phyloP scores from a whole-genome alignment of 2,888 invertebrate species.

The Villa cingulata region DNA sequence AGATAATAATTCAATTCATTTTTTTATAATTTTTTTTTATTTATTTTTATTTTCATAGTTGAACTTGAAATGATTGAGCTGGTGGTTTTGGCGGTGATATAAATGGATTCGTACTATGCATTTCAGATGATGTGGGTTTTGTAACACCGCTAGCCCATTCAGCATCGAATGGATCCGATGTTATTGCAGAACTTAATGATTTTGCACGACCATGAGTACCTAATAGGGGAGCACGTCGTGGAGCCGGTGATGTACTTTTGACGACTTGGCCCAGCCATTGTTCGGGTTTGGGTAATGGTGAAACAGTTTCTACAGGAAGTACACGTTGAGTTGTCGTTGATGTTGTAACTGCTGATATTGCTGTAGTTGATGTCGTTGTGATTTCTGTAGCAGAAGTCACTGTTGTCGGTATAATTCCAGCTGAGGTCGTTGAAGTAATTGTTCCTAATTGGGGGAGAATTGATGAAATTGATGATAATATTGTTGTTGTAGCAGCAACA shows the following conservation, averaged over 20 bases:
- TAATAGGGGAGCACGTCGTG: slow-evolving; percentile 42
- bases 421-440: too few species aligned
- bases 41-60: slow-evolving; percentile 24
- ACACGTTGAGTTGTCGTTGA: slow-evolving; percentile 2
- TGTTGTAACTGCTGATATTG: background rate
- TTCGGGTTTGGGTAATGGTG: slow-evolving; percentile 60
- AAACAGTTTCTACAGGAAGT: slow-evolving; percentile 31
- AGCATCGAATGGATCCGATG: slow-evolving; percentile 65
- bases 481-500: slow-evolving; percentile 13
- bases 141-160: slow-evolving; percentile 64
- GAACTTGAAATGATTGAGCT: slow-evolving; percentile 37
- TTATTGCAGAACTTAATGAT: slow-evolving; percentile 41
- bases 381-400: slow-evolving; percentile 20
- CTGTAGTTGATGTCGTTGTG: slow-evolving; percentile 20
- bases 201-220: slow-evolving; percentile 44
- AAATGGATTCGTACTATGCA: slow-evolving; percentile 36
- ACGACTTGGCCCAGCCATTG: slow-evolving; percentile 70
- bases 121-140: slow-evolving; percentile 22
- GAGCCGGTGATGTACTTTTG: slow-evolving; percentile 42
- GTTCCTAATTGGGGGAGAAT: too few species aligned
- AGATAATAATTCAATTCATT: too few species aligned
- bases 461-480: slow-evolving; percentile 29
- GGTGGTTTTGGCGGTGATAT: slow-evolving; percentile 37
- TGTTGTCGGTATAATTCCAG: slow-evolving; percentile 17
- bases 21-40: too few species aligned